phyloP scores from a whole-genome alignment of 2,888 invertebrate species.

The Drosophila nigricruria region DNA sequence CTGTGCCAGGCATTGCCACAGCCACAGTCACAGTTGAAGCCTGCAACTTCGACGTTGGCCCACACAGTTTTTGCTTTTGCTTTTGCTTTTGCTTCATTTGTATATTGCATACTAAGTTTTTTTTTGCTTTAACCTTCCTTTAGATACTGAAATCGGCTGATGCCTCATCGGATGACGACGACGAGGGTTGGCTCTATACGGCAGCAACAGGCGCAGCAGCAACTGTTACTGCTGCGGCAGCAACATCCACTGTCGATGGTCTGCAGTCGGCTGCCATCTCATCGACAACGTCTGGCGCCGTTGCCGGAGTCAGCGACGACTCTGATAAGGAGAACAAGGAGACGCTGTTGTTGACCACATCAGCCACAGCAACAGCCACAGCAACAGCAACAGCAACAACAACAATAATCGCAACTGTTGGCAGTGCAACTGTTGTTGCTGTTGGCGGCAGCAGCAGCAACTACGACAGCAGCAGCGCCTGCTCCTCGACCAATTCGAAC shows the following conservation, averaged over 20 bases:
- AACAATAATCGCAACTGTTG: constrained; percentile 18
- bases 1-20: constrained; percentile 29
- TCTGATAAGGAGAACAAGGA: constrained; percentile 85
- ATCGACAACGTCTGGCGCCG: constrained; percentile 71
- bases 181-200: constrained; percentile 86
- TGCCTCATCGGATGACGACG: constrained; percentile 88
- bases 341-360: constrained; percentile 63
- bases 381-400: constrained; percentile 18
- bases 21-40: not conserved
- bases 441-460: constrained; percentile 66
- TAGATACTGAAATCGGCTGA: constrained; percentile 85
- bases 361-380: constrained; percentile 38
- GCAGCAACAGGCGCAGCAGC: constrained; percentile 58
- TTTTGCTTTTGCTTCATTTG: constrained; percentile 57
- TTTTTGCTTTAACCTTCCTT: constrained; percentile 13
- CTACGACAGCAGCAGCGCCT: constrained; percentile 79
- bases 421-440: constrained; percentile 24
- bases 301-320: constrained; percentile 73
- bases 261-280: constrained; percentile 80
- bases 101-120: constrained; percentile 51
- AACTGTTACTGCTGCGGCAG: constrained; percentile 21
- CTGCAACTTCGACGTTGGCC: constrained; percentile 18
- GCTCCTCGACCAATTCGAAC: constrained; percentile 79
- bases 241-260: constrained; percentile 65
- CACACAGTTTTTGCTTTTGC: constrained; percentile 52